Conservation (phyloP, 1,140 invertebrate species). For the Sinella curviseta region DNA sequence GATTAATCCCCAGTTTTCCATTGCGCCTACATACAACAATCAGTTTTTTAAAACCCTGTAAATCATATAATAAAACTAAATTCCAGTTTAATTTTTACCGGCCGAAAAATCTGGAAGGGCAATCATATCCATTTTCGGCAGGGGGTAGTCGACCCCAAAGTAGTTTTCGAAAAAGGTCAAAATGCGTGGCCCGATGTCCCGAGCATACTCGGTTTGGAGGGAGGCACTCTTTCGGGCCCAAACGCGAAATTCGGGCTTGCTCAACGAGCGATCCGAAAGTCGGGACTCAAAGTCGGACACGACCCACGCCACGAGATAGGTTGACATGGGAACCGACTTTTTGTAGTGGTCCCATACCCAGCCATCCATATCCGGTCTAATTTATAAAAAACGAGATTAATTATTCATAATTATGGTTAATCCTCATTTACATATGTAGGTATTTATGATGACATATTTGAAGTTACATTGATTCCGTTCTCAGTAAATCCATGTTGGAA, state of each 20-base stretch:
- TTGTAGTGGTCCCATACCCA: slow-evolving; percentile 76
- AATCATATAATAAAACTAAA: slow-evolving; percentile 83
- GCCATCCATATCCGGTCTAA: slow-evolving; percentile 59
- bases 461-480: no score
- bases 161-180: slow-evolving; percentile 81
- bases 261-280: slow-evolving; percentile 49
- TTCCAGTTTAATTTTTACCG: slow-evolving; percentile 75
- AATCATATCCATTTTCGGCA: slow-evolving; percentile 76
- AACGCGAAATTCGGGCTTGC: slow-evolving; percentile 57
- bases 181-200: slow-evolving; percentile 77
- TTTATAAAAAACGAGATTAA: slow-evolving; percentile 47
- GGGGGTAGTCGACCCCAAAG: slow-evolving; percentile 77
- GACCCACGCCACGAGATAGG: slow-evolving; percentile 80
- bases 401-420: no score
- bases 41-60: slow-evolving; percentile 78
- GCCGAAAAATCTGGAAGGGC: slow-evolving; percentile 74
- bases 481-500: not conserved
- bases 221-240: slow-evolving; percentile 81
- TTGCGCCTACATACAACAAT: slow-evolving; percentile 66
- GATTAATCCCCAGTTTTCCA: slow-evolving; percentile 29
- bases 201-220: slow-evolving; percentile 73
- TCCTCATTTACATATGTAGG: no score
- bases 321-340: slow-evolving; percentile 76
- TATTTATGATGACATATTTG: no score
- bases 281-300: slow-evolving; percentile 72